These are phyloP conservation scores for Lophura nycthemera DNA, from an alignment of 2,113 vertebrate genomes.

Conservation along the genomic window DNA sequence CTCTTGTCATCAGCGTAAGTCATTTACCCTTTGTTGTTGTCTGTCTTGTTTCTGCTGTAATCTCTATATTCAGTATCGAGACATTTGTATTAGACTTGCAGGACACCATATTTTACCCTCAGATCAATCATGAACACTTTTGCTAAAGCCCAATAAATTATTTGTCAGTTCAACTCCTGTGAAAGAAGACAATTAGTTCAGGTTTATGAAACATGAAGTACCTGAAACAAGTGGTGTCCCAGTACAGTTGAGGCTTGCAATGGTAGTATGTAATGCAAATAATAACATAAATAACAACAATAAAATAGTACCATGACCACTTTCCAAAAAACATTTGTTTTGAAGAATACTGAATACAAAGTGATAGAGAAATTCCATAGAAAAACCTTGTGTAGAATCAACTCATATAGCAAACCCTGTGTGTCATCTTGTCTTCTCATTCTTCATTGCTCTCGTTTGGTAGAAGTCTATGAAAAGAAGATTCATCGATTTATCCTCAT, in stretches of 20 bases:
- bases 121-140: background rate
- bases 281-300: background rate
- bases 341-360: background rate
- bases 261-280: background rate
- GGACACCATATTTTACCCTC: background rate
- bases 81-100: background rate
- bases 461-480: background rate
- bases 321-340: background rate
- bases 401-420: fast-evolving
- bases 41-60: background rate
- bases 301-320: background rate
- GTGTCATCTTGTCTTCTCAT: background rate
- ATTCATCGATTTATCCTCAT: background rate
- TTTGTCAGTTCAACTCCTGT: background rate
- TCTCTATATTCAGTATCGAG: background rate
- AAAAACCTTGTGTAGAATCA: background rate
- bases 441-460: background rate
- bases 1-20: background rate
- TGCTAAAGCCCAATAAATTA: background rate
- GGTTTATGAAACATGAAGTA: background rate
- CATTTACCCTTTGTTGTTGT: background rate
- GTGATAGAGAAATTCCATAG: background rate
- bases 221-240: background rate
- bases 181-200: background rate
- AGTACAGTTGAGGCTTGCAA: background rate